Evolutionary conservation across 2,113 vertebrate genomes (phyloP).

Genomic region (Cyanoliseus patagonus): DNA sequence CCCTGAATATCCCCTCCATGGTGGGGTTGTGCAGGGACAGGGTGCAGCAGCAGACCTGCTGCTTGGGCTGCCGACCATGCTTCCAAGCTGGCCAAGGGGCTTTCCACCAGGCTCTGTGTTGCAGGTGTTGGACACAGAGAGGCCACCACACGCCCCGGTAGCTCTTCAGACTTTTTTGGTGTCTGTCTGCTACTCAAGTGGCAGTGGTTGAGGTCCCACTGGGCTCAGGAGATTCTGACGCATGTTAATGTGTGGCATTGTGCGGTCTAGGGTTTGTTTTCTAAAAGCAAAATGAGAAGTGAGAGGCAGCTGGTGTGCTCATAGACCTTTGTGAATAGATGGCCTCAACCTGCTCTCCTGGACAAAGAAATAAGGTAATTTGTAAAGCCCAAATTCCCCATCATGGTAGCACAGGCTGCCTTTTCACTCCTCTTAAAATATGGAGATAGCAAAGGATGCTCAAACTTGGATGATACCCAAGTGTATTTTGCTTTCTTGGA

Average conservation of each 20-base stretch:
- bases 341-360: background rate
- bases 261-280: accelerated
- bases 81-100: background rate
- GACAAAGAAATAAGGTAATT: background rate
- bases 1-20: accelerated
- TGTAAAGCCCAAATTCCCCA: background rate
- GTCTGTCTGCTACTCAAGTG: background rate
- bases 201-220: background rate
- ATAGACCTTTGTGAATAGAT: background rate
- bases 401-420: background rate
- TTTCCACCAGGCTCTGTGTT: accelerated
- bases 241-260: accelerated
- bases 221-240: background rate
- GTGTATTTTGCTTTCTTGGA: background rate
- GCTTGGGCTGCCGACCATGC: background rate
- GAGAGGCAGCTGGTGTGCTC: background rate
- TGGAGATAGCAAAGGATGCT: background rate
- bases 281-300: constrained; percentile 17
- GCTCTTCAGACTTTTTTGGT: background rate
- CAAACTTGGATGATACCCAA: background rate
- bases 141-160: accelerated
- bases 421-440: background rate
- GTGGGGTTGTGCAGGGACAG: background rate
- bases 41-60: background rate
- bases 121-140: background rate